A percentile compares a stretch with the other conserved stretches of the same genome.
These are phyloP conservation scores for Ceyx cyanopectus DNA, from an alignment of 2,113 vertebrate species.

Conservation along the genomic window DNA sequence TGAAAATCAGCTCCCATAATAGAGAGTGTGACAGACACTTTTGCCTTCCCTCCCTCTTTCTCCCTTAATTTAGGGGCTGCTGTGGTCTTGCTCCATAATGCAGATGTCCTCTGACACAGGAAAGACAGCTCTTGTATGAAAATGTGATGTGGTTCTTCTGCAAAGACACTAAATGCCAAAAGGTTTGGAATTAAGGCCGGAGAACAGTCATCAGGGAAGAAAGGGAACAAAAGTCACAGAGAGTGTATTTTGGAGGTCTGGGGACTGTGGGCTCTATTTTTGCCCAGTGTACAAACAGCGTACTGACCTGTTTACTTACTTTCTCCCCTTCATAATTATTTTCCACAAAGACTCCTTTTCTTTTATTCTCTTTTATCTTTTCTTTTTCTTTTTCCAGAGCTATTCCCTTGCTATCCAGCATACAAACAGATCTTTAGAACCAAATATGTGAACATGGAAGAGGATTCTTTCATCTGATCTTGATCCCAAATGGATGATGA, in stretches of 20 bases:
- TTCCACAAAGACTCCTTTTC: neutral
- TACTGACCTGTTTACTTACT: neutral
- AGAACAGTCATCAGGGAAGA: neutral
- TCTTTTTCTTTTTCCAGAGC: neutral
- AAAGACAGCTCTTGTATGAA: neutral
- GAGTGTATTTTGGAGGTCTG: neutral
- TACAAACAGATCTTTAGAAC: neutral
- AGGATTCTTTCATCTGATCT: neutral
- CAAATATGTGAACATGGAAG: neutral
- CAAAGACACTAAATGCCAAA: neutral
- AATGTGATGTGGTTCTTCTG: neutral
- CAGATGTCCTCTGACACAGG: neutral
- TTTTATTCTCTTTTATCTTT: neutral
- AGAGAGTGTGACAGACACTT: neutral
- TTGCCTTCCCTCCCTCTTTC: neutral
- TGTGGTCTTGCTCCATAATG: neutral
- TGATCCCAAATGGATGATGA: neutral
- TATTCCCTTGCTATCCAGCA: neutral
- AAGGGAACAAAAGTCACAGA: neutral
- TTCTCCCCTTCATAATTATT: neutral
- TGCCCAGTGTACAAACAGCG: neutral
- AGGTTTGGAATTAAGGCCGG: neutral
- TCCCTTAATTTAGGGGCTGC: neutral
- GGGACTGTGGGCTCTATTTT: neutral
- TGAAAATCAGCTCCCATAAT: slow-evolving; percentile 21